Evolutionary conservation across 1,140 invertebrate genomes (phyloP).

Genomic region (Acromyrmex heyeri): DNA sequence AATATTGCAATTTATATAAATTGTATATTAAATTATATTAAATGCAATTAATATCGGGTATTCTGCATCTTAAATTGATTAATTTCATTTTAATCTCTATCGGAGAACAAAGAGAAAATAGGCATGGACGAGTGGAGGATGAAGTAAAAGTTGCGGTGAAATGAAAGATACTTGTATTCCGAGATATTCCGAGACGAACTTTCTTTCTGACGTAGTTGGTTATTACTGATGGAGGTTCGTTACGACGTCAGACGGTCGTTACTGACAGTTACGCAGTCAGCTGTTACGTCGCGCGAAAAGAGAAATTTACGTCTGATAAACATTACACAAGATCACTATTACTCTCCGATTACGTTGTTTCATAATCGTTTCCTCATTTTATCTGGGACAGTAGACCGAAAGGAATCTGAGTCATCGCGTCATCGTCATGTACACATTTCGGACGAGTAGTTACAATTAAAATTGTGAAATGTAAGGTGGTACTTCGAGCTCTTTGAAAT

Average conservation of each 20-base stretch:
- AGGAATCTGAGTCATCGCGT: constrained; percentile 23
- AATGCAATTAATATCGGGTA: neutral
- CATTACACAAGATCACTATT: constrained; percentile 71
- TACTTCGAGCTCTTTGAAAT: neutral
- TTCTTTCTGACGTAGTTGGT: constrained; percentile 57
- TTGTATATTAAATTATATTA: neutral
- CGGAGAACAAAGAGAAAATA: neutral
- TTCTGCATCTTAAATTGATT: neutral
- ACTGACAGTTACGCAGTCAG: constrained; percentile 67
- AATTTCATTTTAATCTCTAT: neutral
- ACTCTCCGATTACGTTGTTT: constrained; percentile 46
- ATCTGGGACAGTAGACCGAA: constrained; percentile 13
- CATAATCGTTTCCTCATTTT: constrained; percentile 17
- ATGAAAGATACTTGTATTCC: constrained; percentile 25
- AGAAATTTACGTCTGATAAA: constrained; percentile 63
- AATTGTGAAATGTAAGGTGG: neutral
- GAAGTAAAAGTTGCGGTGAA: constrained; percentile 2
- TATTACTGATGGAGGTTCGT: neutral
- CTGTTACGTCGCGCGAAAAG: constrained; percentile 59
- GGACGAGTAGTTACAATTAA: neutral
- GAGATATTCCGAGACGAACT: constrained; percentile 34
- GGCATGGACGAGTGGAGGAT: neutral
- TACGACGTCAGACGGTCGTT: constrained; percentile 45
- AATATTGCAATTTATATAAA: neutral
- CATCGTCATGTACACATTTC: neutral